These are phyloP conservation scores for Torymus aiolomorphi DNA, from an alignment of 2,888 invertebrate genomes.

Conservation along the genomic window DNA sequence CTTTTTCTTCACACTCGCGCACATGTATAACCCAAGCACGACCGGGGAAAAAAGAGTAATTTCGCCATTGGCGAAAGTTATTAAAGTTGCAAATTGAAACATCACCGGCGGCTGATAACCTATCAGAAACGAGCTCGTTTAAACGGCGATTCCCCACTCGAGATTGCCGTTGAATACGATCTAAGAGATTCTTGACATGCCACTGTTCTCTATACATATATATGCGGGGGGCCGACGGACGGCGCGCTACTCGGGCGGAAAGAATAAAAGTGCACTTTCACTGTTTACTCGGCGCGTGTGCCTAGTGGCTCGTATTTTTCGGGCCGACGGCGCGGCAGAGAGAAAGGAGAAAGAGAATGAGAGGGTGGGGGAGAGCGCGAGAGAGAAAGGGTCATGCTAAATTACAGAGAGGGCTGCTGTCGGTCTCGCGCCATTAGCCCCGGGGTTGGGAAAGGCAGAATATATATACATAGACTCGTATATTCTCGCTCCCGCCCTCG, in stretches of 20 bases:
- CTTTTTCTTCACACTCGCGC: slow-evolving; percentile 16
- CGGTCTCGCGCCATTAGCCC: slow-evolving; percentile 10
- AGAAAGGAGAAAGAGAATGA: too few relatives aligned
- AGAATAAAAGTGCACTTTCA: slow-evolving; percentile 23
- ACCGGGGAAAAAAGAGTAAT: slow-evolving; percentile 4
- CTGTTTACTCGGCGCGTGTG: background rate
- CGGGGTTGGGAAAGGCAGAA: background rate
- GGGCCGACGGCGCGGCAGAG: background rate
- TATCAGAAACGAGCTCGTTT: slow-evolving; percentile 8
- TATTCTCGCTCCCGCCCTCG: too few relatives aligned
- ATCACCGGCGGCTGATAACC: background rate
- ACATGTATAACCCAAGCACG: background rate
- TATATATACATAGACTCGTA: too few relatives aligned
- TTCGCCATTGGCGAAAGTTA: slow-evolving; percentile 23
- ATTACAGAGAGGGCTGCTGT: background rate
- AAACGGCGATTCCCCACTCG: slow-evolving; percentile 13
- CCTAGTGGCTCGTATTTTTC: slow-evolving; percentile 4
- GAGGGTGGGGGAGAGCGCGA: too few relatives aligned
- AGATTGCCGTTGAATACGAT: slow-evolving; percentile 6
- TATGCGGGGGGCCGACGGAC: too few relatives aligned
- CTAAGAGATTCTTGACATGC: slow-evolving; percentile 21
- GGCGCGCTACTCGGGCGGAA: background rate
- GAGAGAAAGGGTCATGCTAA: slow-evolving; percentile 4
- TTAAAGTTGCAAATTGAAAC: slow-evolving; percentile 40
- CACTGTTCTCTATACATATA: background rate